Evolutionary conservation across 2,888 invertebrate species (phyloP).

Genomic region (Criorhina ranunculi): DNA sequence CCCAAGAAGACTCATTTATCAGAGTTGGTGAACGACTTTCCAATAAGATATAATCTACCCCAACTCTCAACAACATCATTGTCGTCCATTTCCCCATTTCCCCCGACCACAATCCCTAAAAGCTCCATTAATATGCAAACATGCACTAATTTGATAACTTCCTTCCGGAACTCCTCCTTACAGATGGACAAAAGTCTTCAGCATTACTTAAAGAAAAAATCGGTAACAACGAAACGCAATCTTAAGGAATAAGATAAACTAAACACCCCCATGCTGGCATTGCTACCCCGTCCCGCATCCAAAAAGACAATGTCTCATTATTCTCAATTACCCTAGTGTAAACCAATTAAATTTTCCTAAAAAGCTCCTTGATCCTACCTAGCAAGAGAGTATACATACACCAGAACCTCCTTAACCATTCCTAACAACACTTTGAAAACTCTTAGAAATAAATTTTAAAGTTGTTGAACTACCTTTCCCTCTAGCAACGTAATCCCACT

Average conservation of each 20-base stretch:
- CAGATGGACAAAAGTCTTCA: slow-evolving; percentile 72
- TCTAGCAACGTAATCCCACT: neutral
- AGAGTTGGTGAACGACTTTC: too few species aligned
- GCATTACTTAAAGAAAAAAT: slow-evolving; percentile 75
- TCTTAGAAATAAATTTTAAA: slow-evolving; percentile 53
- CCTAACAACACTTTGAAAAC: slow-evolving; percentile 22
- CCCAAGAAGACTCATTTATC: too few species aligned
- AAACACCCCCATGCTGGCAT: slow-evolving; percentile 20
- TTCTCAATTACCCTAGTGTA: slow-evolving; percentile 68
- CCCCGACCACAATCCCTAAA: neutral
- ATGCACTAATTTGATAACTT: slow-evolving; percentile 37
- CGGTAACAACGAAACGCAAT: slow-evolving; percentile 67
- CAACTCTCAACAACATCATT: slow-evolving; percentile 7
- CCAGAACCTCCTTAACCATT: neutral
- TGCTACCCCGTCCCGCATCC: neutral
- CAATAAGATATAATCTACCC: neutral
- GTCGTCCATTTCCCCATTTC: neutral
- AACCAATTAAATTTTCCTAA: slow-evolving; percentile 67
- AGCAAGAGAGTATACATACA: neutral
- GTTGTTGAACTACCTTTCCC: slow-evolving; percentile 41
- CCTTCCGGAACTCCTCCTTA: slow-evolving; percentile 23
- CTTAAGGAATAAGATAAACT: slow-evolving; percentile 27
- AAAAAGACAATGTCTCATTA: slow-evolving; percentile 57
- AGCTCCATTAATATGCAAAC: slow-evolving; percentile 23
- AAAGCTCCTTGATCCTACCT: slow-evolving; percentile 48